Evolutionary conservation across 2,113 vertebrate genomes (phyloP), one percentile per base, ranked within the genome.

Genomic region (Addax nasomaculatus): DNA sequence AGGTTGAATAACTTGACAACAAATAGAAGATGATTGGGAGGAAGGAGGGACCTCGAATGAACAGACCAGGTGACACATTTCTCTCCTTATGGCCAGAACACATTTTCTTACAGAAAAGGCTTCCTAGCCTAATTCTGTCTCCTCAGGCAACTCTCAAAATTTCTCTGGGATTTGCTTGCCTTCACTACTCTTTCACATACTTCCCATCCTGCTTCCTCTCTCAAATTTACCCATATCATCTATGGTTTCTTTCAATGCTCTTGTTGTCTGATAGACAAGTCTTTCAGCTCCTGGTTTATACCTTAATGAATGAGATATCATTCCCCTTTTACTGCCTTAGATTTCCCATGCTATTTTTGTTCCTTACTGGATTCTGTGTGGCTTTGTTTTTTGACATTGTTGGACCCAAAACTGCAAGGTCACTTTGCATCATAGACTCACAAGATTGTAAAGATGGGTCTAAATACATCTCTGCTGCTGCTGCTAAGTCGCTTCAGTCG

Each of bases 1-100:
- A 81, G 25, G 67, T 85, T 62, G 81, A 96, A 90, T 62, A 81
- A 85, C 94, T 90, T 97, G 76, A 79, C 70, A 84, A 62, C 76
- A 43, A 85, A 45, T 73, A 29, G 19, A 92, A 93, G 43, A 81
- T 57, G 12, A n/a, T 78, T 96, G 85, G 43, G 39, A 92, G 25
- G 33, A 85, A 85, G 36, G 21, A 70, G 57, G 64, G 11, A 62
- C 14, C 23, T 64, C 47, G 27, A 88, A 43, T 60, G 79, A 89
- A 30, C 16, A 93, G 29, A 30, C 43, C 29, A 89, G 21, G 49
- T n/a, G 47, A 90, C 85, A 89, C 8, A 9, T 27, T 45, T 76
- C 87, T 51, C 17, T 93, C 25, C 29, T 60, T 87, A 25, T 89
- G 51, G 30, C 27, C 62, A 89, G 58, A 91, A 33, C n/a, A 70